phyloP scores from a whole-genome alignment of 2,797 vertebrate species.

The Tenualosa ilisha region DNA sequence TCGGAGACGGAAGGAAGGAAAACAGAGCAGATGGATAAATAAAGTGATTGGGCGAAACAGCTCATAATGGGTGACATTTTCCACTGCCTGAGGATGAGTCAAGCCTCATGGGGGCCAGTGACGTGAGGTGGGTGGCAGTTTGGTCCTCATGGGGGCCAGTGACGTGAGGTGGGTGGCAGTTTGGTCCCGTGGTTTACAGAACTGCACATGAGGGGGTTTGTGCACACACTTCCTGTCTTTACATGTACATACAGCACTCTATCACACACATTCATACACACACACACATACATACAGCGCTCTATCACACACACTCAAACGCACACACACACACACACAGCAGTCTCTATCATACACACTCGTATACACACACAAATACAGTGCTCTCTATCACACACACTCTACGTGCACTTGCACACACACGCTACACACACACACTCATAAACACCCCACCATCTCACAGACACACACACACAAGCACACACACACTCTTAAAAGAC shows the following conservation, averaged over 20 bases:
- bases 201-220: background rate
- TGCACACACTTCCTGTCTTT: background rate
- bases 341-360: background rate
- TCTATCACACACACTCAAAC: background rate
- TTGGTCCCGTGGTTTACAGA: background rate
- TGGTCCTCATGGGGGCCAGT: too few species aligned
- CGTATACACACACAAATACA: background rate
- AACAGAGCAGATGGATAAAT: background rate
- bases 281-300: slow-evolving; percentile 1
- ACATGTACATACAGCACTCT: background rate
- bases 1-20: too few species aligned
- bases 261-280: background rate
- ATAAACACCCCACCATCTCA: too few species aligned
- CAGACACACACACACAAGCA: background rate
- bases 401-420: background rate
- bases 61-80: too few species aligned
- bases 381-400: too few species aligned
- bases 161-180: too few species aligned
- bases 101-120: too few species aligned
- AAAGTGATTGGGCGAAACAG: background rate
- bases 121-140: too few species aligned
- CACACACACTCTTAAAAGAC: background rate
- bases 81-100: background rate
- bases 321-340: background rate
- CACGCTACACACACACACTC: background rate